A percentile compares a stretch with the other conserved stretches of the same genome.
Conservation (phyloP, 2,113 vertebrate species). For the Fregetta grallaria region DNA sequence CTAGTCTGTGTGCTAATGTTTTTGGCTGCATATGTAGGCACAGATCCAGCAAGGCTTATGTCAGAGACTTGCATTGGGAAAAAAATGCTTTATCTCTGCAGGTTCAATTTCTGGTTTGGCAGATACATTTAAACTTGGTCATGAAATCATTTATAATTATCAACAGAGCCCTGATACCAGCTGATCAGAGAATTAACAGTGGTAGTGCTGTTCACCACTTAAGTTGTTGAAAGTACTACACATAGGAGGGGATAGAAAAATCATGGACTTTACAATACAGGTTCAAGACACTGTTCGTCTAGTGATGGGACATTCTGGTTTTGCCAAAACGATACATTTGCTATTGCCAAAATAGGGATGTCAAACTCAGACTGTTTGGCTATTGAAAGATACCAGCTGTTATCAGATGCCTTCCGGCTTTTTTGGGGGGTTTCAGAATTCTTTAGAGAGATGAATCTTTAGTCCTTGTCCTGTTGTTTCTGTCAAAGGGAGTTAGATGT, state of each 20-base stretch:
- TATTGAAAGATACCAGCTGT: background rate
- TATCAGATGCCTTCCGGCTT: background rate
- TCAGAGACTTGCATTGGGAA: constrained; percentile 60
- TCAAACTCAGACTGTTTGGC: background rate
- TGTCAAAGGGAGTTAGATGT: background rate
- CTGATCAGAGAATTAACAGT: background rate
- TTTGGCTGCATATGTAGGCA: constrained; percentile 57
- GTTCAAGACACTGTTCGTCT: background rate
- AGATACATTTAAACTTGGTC: background rate
- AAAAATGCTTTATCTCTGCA: constrained; percentile 30
- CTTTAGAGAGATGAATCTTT: background rate
- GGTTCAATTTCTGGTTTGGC: constrained; percentile 49
- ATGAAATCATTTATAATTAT: background rate
- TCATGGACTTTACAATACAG: background rate
- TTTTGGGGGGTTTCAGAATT: background rate
- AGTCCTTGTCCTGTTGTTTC: background rate
- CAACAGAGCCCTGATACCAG: background rate
- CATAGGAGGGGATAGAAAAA: background rate
- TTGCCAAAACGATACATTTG: background rate
- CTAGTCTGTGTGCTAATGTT: constrained; percentile 36
- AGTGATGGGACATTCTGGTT: background rate
- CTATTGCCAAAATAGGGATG: background rate
- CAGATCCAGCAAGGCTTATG: constrained; percentile 67
- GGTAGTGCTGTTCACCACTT: background rate
- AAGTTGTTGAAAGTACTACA: fast-evolving